These are phyloP conservation scores for Ruditapes philippinarum DNA, from an alignment of 1,140 invertebrate genomes.

Conservation along the genomic window DNA sequence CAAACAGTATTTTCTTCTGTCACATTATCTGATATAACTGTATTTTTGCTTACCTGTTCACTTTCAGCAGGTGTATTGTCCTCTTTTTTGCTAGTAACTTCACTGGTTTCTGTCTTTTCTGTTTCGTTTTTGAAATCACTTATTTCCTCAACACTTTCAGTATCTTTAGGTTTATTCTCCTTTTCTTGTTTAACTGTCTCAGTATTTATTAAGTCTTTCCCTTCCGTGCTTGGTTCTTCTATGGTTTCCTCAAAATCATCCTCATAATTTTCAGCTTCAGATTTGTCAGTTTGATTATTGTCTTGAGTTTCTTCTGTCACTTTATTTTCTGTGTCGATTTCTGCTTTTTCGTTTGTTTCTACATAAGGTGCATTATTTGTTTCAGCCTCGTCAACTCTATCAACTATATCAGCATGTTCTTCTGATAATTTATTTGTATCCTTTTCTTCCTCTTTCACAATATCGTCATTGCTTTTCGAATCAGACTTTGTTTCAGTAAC, in stretches of 20 bases:
- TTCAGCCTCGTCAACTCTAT: too few species aligned
- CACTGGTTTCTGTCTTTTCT: not conserved
- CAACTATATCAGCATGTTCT: too few species aligned
- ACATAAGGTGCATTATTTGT: too few species aligned
- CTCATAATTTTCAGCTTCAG: not conserved
- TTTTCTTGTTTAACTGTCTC: not conserved
- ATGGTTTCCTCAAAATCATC: constrained; percentile 5
- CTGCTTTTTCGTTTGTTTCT: too few species aligned
- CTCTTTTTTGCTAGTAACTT: not conserved
- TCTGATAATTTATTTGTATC: not conserved
- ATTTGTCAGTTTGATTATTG: not conserved
- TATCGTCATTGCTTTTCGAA: not conserved
- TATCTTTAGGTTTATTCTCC: not conserved
- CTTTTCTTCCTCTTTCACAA: not conserved
- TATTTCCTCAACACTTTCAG: not conserved
- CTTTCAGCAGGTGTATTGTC: not conserved
- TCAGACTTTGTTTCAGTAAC: not conserved
- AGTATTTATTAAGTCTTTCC: not conserved
- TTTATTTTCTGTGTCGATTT: too few species aligned
- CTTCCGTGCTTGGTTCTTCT: not conserved
- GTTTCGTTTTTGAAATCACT: not conserved
- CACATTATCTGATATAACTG: too few species aligned
- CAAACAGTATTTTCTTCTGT: too few species aligned
- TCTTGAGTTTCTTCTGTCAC: not conserved
- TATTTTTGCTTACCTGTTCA: not conserved